Conservation (phyloP, 2,113 vertebrate species). For the Epinephelus fuscoguttatus region DNA sequence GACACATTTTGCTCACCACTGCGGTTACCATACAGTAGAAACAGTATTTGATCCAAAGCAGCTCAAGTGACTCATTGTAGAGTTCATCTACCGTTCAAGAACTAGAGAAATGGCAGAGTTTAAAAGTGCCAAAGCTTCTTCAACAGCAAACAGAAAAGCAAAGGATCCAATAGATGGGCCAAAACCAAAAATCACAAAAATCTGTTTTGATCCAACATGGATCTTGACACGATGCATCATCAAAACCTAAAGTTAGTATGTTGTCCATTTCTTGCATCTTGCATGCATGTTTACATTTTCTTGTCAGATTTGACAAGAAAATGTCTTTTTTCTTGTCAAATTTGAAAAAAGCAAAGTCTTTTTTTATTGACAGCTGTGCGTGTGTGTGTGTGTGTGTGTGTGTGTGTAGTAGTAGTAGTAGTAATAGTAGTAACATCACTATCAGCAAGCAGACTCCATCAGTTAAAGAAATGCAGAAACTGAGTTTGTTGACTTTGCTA, state of each 20-base stretch:
- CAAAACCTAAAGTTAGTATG: not conserved
- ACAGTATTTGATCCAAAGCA: not conserved
- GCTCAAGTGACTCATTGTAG: not conserved
- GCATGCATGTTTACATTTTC: too few relatives aligned
- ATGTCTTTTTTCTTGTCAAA: too few relatives aligned
- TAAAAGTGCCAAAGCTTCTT: not conserved
- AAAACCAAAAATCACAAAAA: not conserved
- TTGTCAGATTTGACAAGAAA: too few relatives aligned
- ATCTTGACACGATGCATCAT: not conserved
- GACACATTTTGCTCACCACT: not conserved
- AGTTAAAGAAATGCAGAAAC: not conserved
- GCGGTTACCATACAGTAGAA: not conserved
- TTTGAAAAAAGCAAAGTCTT: too few relatives aligned
- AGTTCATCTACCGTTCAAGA: not conserved
- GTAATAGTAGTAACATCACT: not conserved
- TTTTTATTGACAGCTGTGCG: too few relatives aligned
- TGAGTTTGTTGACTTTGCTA: constrained; percentile 18
- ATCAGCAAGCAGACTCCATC: not conserved
- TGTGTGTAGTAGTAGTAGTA: too few relatives aligned
- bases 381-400: too few relatives aligned
- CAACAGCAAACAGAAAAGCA: not conserved
- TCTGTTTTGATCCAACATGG: not conserved
- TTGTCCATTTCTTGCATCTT: too few relatives aligned
- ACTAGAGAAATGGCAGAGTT: not conserved
- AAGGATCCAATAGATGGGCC: not conserved